These are phyloP conservation scores for Mus spicilegus DNA, from an alignment of 2,113 vertebrate genomes.

Conservation along the genomic window DNA sequence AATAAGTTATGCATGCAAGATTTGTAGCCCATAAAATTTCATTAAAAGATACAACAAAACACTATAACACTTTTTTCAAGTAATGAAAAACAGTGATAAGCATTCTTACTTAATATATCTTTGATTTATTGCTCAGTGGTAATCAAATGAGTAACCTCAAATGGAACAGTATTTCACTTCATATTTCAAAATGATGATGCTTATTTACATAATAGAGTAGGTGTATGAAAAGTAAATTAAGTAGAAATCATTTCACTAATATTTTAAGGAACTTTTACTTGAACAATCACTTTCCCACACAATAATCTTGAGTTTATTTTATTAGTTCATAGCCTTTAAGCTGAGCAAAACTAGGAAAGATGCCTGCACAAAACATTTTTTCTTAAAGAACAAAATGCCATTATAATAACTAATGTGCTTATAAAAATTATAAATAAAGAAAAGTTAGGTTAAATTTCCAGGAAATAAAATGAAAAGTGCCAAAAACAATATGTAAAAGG, in stretches of 20 bases:
- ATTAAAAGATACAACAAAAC: not conserved
- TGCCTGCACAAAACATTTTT: not conserved
- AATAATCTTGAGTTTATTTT: conserved; percentile 46
- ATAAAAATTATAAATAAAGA: conserved; percentile 42
- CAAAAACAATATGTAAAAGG: not conserved
- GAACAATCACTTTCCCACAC: not conserved
- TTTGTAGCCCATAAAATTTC: not conserved
- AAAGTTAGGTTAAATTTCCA: not conserved
- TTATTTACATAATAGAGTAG: not conserved
- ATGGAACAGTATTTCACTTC: not conserved
- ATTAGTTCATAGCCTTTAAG: conserved; percentile 11
- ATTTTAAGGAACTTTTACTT: not conserved
- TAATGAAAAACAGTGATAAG: conserved; percentile 37
- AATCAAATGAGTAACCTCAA: not conserved
- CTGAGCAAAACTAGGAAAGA: not conserved
- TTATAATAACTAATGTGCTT: conserved; percentile 29
- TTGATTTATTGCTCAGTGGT: not conserved
- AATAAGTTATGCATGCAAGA: not conserved
- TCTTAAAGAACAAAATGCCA: not conserved
- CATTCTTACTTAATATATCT: not conserved
- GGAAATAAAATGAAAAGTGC: not conserved
- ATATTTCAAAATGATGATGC: not conserved
- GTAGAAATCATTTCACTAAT: not conserved
- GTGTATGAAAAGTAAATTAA: conserved; percentile 36
- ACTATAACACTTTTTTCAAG: not conserved